Evolutionary conservation across 2,888 invertebrate species (phyloP).

Genomic region (Ethmia dodecea): DNA sequence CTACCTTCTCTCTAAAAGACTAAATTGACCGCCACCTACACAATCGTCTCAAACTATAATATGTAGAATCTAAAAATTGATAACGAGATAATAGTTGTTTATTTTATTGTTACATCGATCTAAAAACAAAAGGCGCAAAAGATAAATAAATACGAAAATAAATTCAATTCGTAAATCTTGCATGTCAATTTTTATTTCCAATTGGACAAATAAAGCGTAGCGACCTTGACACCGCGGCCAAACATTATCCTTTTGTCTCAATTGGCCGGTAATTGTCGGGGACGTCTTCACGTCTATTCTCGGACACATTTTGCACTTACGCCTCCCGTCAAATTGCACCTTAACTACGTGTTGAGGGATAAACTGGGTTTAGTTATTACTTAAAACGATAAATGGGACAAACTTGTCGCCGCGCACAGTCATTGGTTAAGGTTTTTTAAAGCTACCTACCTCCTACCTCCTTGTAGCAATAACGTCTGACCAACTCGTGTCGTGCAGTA

Average conservation of each 20-base stretch:
- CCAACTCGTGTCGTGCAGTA: no score
- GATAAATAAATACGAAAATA: no score
- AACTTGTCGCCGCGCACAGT: neutral
- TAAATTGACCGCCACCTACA: no score
- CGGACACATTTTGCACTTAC: conserved; percentile 69
- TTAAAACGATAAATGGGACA: neutral
- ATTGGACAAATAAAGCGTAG: conserved; percentile 52
- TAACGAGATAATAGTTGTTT: no score
- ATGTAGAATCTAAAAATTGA: no score
- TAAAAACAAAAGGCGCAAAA: no score
- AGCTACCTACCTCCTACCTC: neutral
- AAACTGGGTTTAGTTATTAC: conserved; percentile 1
- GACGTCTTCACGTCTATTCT: conserved; percentile 67
- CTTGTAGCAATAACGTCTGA: conserved; percentile 24
- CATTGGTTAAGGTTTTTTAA: conserved; percentile 6
- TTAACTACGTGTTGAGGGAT: conserved; percentile 22
- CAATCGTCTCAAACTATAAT: no score
- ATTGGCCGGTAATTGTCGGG: conserved; percentile 69
- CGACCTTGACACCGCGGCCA: conserved; percentile 67
- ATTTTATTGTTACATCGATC: no score
- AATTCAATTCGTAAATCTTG: conserved; percentile 42
- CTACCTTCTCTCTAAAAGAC: no score
- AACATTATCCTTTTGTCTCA: conserved; percentile 77
- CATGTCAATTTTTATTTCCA: conserved; percentile 63
- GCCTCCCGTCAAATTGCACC: conserved; percentile 60